Conservation (phyloP, 2,797 vertebrate genomes). For the Aeoliscus strigatus region DNA sequence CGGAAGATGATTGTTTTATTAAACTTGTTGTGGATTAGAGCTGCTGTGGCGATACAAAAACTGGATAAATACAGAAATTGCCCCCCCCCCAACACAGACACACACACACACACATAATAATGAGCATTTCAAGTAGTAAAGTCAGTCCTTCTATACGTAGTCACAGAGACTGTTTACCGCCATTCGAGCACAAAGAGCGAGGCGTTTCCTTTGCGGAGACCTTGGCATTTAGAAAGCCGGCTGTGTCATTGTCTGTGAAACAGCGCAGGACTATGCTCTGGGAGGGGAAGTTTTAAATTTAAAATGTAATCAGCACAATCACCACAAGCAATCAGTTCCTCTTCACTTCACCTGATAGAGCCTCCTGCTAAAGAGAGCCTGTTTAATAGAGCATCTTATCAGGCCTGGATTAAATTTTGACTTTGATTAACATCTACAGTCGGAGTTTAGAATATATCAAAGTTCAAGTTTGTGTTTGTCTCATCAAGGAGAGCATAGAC, state of each 20-base stretch:
- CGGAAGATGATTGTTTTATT: conserved; percentile 49
- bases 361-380: conserved; percentile 57
- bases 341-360: conserved; percentile 70
- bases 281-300: conserved; percentile 71
- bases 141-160: not conserved
- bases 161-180: not conserved
- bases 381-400: conserved; percentile 68
- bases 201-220: conserved; percentile 20
- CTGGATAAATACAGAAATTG: conserved; percentile 15
- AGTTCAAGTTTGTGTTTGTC: conserved; percentile 41
- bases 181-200: too few species aligned
- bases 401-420: conserved; percentile 68
- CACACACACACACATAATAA: too few species aligned
- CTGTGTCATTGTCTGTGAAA: conserved; percentile 51
- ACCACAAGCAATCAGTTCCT: conserved; percentile 76
- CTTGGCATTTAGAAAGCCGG: conserved; percentile 42
- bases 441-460: conserved; percentile 61
- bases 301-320: conserved; percentile 79
- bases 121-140: too few species aligned
- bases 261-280: conserved; percentile 41
- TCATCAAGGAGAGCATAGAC: too few species aligned
- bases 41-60: conserved; percentile 21
- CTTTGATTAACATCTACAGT: conserved; percentile 71
- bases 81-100: too few species aligned
- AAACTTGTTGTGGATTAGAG: conserved; percentile 40